phyloP scores from a whole-genome alignment of 2,113 vertebrate species.

The Mionectes macconnelli region DNA sequence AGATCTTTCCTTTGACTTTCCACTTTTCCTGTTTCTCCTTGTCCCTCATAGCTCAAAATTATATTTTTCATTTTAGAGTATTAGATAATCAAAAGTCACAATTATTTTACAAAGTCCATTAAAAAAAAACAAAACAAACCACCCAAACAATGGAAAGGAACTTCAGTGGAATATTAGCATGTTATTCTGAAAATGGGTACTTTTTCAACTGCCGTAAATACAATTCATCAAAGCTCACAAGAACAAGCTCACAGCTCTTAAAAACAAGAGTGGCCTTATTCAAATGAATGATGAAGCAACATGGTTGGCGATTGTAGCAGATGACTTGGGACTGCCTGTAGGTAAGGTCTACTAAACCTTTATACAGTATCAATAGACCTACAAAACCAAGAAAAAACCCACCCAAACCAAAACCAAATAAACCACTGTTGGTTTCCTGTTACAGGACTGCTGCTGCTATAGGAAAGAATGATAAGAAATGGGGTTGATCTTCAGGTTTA shows the following conservation, averaged over 20 bases:
- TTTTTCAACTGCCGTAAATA: neutral
- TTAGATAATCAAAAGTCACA: neutral
- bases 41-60: neutral
- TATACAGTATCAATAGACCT: neutral
- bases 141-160: neutral
- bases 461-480: neutral
- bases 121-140: neutral
- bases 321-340: neutral
- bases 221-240: neutral
- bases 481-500: neutral
- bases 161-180: neutral
- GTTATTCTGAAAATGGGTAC: neutral
- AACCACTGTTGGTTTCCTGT: rapidly evolving
- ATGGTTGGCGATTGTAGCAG: neutral
- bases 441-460: neutral
- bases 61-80: neutral
- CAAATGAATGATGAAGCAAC: neutral
- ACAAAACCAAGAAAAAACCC: neutral
- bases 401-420: neutral
- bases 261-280: neutral
- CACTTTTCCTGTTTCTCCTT: neutral
- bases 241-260: neutral
- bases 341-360: neutral
- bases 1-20: neutral
- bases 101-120: neutral